A percentile compares a stretch with the other conserved stretches of the same genome.
Evolutionary conservation across 2,113 vertebrate genomes (phyloP).

Genomic region (Misgurnus anguillicaudatus): DNA sequence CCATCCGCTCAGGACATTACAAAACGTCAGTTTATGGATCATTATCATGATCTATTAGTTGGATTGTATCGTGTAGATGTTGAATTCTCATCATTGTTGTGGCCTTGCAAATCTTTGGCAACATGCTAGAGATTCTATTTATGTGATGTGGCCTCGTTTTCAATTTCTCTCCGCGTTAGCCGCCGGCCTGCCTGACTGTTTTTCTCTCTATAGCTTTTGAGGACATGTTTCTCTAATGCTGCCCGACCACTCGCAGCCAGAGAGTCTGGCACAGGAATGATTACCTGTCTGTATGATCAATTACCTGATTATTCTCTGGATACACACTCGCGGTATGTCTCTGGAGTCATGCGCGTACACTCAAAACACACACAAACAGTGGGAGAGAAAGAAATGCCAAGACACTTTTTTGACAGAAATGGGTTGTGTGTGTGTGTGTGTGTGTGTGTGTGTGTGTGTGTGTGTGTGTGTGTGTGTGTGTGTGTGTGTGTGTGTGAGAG

Average conservation of each 20-base stretch:
- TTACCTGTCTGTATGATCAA: constrained; percentile 81
- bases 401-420: constrained; percentile 18
- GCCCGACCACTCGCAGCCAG: constrained; percentile 68
- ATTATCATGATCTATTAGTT: neutral
- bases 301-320: constrained; percentile 78
- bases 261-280: constrained; percentile 74
- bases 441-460: neutral
- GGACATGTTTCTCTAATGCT: constrained; percentile 66
- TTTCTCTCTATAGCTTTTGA: constrained; percentile 54
- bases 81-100: constrained; percentile 14
- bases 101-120: constrained; percentile 26
- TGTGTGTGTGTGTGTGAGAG: neutral
- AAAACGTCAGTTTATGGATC: constrained; percentile 13
- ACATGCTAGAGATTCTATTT: constrained; percentile 31
- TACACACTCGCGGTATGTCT: constrained; percentile 53
- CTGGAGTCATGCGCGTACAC: constrained; percentile 21
- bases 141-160: constrained; percentile 29
- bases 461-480: neutral
- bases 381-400: constrained; percentile 3
- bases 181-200: constrained; percentile 1
- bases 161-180: neutral
- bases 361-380: constrained; percentile 6
- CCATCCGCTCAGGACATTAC: constrained; percentile 15
- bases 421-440: constrained; percentile 2
- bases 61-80: neutral